These are phyloP conservation scores for Megalonaias nervosa DNA, from an alignment of 1,140 invertebrate species.

Conservation along the genomic window DNA sequence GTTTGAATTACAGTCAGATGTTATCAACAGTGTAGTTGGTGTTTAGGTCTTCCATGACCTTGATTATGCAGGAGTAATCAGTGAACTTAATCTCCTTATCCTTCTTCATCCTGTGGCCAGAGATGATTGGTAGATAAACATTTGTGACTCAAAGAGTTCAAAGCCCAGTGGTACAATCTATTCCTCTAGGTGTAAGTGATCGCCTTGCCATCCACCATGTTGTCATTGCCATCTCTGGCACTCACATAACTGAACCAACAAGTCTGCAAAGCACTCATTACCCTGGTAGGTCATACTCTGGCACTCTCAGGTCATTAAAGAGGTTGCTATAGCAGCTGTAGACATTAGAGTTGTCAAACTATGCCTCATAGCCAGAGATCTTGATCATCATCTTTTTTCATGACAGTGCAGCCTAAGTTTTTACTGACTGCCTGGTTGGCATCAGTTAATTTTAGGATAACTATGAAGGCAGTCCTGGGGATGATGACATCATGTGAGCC, in stretches of 20 bases:
- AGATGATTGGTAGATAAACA: conserved; percentile 24
- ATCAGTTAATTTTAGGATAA: conserved; percentile 10
- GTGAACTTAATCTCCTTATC: too few species aligned
- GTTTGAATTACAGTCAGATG: too few species aligned
- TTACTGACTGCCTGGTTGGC: conserved; percentile 17
- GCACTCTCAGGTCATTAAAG: conserved; percentile 8
- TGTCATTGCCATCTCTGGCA: conserved; percentile 5
- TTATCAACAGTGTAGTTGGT: too few species aligned
- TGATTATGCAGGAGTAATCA: too few species aligned
- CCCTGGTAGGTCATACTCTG: conserved; percentile 9
- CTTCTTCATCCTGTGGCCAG: too few species aligned
- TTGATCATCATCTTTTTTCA: conserved; percentile 27
- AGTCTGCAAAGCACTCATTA: conserved; percentile 20
- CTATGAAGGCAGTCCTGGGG: conserved; percentile 15
- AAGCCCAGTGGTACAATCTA: conserved; percentile 23
- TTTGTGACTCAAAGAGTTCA: conserved; percentile 23
- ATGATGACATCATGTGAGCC: conserved; percentile 18
- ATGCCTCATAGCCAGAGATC: conserved; percentile 30
- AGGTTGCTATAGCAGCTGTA: background rate
- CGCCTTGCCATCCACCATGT: background rate
- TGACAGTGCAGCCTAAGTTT: conserved; percentile 31
- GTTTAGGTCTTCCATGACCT: too few species aligned
- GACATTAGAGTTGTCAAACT: conserved; percentile 4
- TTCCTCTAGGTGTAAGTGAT: conserved; percentile 5
- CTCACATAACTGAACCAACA: conserved; percentile 16